phyloP scores from a whole-genome alignment of 1,140 invertebrate genomes.

The Parasteatoda tepidariorum region DNA sequence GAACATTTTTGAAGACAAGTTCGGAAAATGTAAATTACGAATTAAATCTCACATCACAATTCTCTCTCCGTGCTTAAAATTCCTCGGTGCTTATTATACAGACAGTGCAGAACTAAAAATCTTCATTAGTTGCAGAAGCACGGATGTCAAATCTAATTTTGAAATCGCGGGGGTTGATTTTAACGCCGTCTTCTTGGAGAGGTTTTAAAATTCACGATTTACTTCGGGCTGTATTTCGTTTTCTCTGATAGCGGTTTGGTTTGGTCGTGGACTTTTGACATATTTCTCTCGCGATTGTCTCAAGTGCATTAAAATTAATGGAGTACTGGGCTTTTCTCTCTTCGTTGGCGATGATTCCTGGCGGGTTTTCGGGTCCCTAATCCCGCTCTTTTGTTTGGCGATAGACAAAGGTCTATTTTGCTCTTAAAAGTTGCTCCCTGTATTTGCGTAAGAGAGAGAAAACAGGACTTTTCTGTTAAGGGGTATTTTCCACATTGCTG shows the following conservation, averaged over 20 bases:
- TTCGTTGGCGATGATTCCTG: constrained; percentile 11
- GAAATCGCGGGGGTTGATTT: neutral
- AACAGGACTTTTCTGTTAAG: neutral
- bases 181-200: neutral
- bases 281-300: constrained; percentile 40
- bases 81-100: constrained; percentile 35
- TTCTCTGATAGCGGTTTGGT: too few relatives aligned
- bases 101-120: constrained; percentile 9
- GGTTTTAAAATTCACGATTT: constrained; percentile 26
- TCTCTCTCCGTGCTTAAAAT: constrained; percentile 42
- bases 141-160: constrained; percentile 54
- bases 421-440: neutral
- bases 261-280: constrained; percentile 27
- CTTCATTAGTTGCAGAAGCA: constrained; percentile 50
- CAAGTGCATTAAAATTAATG: constrained; percentile 55
- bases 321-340: neutral
- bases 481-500: neutral
- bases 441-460: neutral
- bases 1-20: constrained; percentile 19
- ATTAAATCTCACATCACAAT: constrained; percentile 43
- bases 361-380: neutral
- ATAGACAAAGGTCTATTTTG: constrained; percentile 2
- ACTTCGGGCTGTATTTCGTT: neutral
- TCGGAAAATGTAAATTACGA: constrained; percentile 46
- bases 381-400: constrained; percentile 18